These are phyloP conservation scores for Drosophila mimetica DNA, from an alignment of 2,888 invertebrate genomes.

Conservation along the genomic window DNA sequence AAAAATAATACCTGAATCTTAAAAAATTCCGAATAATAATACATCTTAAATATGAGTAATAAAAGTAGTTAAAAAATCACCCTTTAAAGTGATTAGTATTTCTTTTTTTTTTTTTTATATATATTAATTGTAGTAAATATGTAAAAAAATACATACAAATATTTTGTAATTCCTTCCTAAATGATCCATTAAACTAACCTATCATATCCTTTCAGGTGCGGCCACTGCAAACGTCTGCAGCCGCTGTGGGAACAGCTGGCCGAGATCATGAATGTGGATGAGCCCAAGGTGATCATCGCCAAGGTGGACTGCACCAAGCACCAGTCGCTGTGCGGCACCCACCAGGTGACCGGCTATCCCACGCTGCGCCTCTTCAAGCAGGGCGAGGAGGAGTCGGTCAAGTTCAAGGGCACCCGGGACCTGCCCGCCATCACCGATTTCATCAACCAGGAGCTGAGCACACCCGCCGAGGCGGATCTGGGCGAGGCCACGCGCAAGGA, in stretches of 20 bases:
- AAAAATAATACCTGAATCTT: too few species aligned
- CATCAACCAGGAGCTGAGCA: constrained; percentile 89
- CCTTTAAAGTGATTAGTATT: too few species aligned
- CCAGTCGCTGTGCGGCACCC: constrained; percentile 89
- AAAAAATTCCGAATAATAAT: too few species aligned
- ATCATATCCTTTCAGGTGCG: too few species aligned
- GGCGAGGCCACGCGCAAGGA: constrained; percentile 21
- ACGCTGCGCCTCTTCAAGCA: constrained; percentile 92
- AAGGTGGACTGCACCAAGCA: constrained; percentile 94
- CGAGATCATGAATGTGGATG: constrained; percentile 87
- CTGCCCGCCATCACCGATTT: constrained; percentile 90
- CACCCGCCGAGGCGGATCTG: constrained; percentile 54
- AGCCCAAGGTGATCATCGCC: constrained; percentile 88
- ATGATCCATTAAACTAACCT: too few species aligned
- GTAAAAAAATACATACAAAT: too few species aligned
- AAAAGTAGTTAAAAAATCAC: too few species aligned
- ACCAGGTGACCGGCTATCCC: constrained; percentile 92
- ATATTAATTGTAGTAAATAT: too few species aligned
- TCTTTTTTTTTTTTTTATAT: too few species aligned
- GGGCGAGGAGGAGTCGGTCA: constrained; percentile 88
- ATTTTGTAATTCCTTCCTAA: too few species aligned
- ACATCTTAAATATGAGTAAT: too few species aligned
- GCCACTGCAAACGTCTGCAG: constrained; percentile 92
- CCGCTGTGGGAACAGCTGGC: constrained; percentile 94
- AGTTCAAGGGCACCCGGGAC: constrained; percentile 92